These are phyloP conservation scores for Oreohelix idahoensis DNA, from an alignment of 1,140 invertebrate species.

Conservation along the genomic window DNA sequence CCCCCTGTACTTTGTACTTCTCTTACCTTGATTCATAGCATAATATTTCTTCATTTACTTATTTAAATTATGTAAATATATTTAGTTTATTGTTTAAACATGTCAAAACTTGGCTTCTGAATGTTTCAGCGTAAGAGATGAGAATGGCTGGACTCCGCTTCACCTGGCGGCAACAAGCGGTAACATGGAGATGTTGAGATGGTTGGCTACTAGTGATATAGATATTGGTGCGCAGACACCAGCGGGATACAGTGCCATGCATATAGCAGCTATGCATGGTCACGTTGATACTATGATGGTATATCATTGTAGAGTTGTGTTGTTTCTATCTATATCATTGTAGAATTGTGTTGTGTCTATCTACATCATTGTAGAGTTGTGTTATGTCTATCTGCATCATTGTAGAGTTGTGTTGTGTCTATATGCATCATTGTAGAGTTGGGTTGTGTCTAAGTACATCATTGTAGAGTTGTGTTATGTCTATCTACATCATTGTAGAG, in stretches of 20 bases:
- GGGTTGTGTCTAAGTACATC: neutral
- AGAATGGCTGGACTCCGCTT: slow-evolving; percentile 61
- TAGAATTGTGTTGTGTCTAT: neutral
- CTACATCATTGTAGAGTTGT: neutral
- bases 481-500: neutral
- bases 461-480: neutral
- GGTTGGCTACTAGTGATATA: slow-evolving; percentile 57
- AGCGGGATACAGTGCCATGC: slow-evolving; percentile 71
- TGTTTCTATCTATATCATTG: neutral
- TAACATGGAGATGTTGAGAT: slow-evolving; percentile 65
- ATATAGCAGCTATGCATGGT: slow-evolving; percentile 72
- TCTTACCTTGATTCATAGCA: too few species aligned
- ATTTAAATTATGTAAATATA: too few species aligned
- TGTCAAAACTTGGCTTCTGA: too few species aligned
- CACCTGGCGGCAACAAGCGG: slow-evolving; percentile 62
- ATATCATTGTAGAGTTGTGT: slow-evolving; percentile 10
- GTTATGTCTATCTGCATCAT: neutral
- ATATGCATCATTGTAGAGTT: neutral
- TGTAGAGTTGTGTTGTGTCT: neutral
- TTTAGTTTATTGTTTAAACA: too few species aligned
- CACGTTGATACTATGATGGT: slow-evolving; percentile 70
- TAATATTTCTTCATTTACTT: too few species aligned
- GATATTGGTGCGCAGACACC: slow-evolving; percentile 65
- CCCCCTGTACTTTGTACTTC: too few species aligned
- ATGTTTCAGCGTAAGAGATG: slow-evolving; percentile 61